phyloP scores from a whole-genome alignment of 2,113 vertebrate genomes.

The Saguinus midas region DNA sequence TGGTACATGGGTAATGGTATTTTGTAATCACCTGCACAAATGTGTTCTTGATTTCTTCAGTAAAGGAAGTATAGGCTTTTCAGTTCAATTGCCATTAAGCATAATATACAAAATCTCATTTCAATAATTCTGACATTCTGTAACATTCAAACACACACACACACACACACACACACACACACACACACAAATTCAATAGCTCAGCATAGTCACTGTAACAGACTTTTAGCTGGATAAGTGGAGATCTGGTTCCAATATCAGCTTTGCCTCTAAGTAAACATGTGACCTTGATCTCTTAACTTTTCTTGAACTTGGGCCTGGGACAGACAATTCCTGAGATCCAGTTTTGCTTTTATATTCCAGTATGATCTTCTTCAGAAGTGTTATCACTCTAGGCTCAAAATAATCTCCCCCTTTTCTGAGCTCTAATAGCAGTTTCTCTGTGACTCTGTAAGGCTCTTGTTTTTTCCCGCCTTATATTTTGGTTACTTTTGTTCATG shows the following conservation, averaged over 20 bases:
- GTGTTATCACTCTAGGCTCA: neutral
- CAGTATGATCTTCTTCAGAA: conserved; percentile 21
- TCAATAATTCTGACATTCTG: neutral
- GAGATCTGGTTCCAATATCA: neutral
- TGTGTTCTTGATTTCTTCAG: neutral
- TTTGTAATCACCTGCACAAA: neutral
- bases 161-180: neutral
- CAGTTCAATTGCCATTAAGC: neutral
- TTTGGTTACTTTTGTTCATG: neutral
- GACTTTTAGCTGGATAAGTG: neutral
- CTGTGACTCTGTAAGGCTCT: conserved; percentile 6
- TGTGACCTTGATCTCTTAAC: neutral
- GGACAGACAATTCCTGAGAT: neutral
- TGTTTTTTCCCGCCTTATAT: conserved; percentile 37
- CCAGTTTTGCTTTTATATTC: neutral
- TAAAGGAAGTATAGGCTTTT: neutral
- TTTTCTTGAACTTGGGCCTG: conserved; percentile 18
- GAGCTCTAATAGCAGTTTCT: conserved; percentile 7
- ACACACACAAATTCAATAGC: neutral
- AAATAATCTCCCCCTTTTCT: neutral
- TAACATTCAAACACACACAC: neutral
- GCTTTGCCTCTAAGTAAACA: neutral
- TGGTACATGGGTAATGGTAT: neutral
- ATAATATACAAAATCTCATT: conserved; percentile 8
- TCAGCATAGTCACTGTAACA: neutral